Evolutionary conservation across 2,888 invertebrate species (phyloP).

Genomic region (Diploptera punctata): DNA sequence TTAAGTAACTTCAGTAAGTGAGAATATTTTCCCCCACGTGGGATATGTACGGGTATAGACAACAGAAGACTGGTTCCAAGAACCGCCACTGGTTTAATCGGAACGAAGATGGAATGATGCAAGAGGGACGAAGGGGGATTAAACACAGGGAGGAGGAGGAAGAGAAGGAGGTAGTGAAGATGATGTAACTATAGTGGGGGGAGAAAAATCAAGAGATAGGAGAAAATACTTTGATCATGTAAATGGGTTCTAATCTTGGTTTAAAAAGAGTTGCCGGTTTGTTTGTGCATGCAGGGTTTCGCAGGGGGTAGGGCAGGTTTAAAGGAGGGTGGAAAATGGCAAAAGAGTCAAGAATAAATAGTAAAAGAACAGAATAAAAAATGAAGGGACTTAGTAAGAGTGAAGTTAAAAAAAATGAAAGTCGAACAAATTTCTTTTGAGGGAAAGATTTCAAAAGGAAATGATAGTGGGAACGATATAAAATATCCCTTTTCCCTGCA

Average conservation of each 20-base stretch:
- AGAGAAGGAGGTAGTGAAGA: conserved; percentile 1
- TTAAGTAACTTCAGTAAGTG: too few relatives aligned
- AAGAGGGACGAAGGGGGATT: conserved; percentile 34
- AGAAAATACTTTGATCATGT: conserved; percentile 37
- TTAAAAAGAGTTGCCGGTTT: conserved; percentile 22
- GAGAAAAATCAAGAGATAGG: conserved; percentile 24
- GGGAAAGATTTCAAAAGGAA: conserved; percentile 21
- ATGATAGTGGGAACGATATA: conserved; percentile 8
- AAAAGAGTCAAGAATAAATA: conserved; percentile 22
- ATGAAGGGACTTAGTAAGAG: background rate
- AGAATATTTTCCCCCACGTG: too few relatives aligned
- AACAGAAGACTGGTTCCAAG: too few relatives aligned
- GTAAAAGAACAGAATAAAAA: conserved; percentile 22
- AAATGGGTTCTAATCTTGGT: conserved; percentile 37
- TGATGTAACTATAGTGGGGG: background rate
- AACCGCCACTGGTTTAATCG: conserved; percentile 31
- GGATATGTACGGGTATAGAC: too few relatives aligned
- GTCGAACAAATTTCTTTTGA: conserved; percentile 24
- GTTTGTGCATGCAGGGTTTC: too few relatives aligned
- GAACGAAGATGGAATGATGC: conserved; percentile 11
- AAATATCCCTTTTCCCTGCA: conserved; percentile 13
- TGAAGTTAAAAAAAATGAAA: conserved; percentile 14
- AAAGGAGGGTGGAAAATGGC: conserved; percentile 10
- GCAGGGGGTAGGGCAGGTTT: conserved; percentile 19
- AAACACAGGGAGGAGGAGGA: conserved; percentile 30